Evolutionary conservation across 2,797 vertebrate species (phyloP).

Genomic region (Rhinichthys osculus): DNA sequence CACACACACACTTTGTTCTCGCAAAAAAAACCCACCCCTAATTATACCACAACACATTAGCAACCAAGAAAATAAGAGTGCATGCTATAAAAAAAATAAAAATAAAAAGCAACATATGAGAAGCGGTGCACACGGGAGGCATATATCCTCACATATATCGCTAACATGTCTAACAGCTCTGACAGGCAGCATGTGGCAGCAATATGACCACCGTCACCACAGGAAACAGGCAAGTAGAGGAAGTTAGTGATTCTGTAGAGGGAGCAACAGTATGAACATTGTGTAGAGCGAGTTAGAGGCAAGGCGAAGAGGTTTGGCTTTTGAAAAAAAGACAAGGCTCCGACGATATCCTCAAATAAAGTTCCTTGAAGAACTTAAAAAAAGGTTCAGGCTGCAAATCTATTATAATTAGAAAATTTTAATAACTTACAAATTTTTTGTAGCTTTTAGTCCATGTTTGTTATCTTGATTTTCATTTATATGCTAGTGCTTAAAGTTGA

Average conservation of each 20-base stretch:
- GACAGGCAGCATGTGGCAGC: conserved; percentile 51
- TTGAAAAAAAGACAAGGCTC: neutral
- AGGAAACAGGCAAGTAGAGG: conserved; percentile 47
- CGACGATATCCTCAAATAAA: neutral
- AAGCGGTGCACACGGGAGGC: conserved; percentile 34
- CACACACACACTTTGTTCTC: neutral
- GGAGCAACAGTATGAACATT: conserved; percentile 26
- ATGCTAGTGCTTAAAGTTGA: neutral
- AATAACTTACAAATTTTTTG: neutral
- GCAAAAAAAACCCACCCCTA: neutral
- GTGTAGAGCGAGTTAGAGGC: neutral
- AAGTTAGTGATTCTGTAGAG: neutral
- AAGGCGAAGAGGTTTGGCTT: neutral
- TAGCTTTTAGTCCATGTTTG: neutral
- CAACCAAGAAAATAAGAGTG: neutral
- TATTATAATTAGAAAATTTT: neutral
- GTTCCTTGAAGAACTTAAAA: neutral
- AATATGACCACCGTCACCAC: neutral
- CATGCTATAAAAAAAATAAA: neutral
- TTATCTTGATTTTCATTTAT: neutral
- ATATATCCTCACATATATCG: conserved; percentile 27
- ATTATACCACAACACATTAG: conserved; percentile 6
- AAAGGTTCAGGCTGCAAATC: neutral
- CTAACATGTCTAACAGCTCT: conserved; percentile 16
- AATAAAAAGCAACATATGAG: neutral